A percentile compares a stretch with the other conserved stretches of the same genome.
phyloP scores from a whole-genome alignment of 1,140 invertebrate genomes.

The Drosophila kikkawai region DNA sequence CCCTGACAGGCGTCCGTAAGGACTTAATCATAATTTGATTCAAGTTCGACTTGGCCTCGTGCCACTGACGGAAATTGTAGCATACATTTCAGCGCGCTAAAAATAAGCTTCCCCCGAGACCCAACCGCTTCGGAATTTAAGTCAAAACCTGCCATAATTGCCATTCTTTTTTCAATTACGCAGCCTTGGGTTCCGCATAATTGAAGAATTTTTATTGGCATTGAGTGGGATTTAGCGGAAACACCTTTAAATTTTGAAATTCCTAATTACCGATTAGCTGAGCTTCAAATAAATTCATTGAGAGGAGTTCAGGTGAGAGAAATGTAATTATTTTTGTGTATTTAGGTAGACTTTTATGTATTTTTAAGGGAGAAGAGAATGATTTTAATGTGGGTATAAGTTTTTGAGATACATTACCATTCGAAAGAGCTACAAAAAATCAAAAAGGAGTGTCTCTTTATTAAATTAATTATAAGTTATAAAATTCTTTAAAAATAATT shows the following conservation, averaged over 20 bases:
- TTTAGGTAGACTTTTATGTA: neutral
- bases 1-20: slow-evolving; percentile 61
- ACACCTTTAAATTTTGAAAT: slow-evolving; percentile 4
- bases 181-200: slow-evolving; percentile 20
- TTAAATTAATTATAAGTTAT: too few species aligned
- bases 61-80: slow-evolving; percentile 50
- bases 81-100: slow-evolving; percentile 55
- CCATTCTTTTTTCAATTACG: slow-evolving; percentile 25
- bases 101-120: slow-evolving; percentile 39
- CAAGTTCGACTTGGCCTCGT: slow-evolving; percentile 54
- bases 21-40: slow-evolving; percentile 67
- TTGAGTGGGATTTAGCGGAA: neutral
- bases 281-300: neutral
- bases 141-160: slow-evolving; percentile 37
- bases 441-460: neutral
- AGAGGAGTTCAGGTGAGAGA: neutral
- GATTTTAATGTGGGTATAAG: neutral
- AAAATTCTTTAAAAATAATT: neutral
- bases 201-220: slow-evolving; percentile 11
- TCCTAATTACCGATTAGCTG: slow-evolving; percentile 1
- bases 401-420: too few species aligned
- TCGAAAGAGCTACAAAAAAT: too few species aligned
- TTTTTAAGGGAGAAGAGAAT: neutral
- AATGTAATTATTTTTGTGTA: neutral
- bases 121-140: slow-evolving; percentile 18